Percentiles rank a stretch among this genome's conserved stretches.
Evolutionary conservation across 30 jellyfish, hydroid and myxozoan species (phyloP).

Genomic region (Chrysaora quinquecirrha): DNA sequence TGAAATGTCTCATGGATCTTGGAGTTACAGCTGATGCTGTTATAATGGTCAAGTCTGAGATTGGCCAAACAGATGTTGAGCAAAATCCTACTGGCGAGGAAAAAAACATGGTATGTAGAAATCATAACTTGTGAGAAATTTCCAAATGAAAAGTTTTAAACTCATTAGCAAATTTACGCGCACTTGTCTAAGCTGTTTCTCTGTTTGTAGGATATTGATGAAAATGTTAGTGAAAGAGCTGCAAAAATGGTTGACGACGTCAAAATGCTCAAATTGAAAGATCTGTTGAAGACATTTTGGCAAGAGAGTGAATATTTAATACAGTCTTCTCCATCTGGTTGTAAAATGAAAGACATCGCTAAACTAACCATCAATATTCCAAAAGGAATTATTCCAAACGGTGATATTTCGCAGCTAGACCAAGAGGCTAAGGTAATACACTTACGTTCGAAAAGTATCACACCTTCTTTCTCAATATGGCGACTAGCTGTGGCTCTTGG

Average conservation of each 20-base stretch:
- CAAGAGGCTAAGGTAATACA: conserved; percentile 47
- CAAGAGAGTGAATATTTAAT: conserved; percentile 40
- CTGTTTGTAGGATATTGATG: not conserved
- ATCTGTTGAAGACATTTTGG: conserved; percentile 50
- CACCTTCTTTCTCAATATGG: not conserved
- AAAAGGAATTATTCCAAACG: conserved; percentile 53
- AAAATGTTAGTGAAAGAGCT: not conserved
- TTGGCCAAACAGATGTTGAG: not conserved
- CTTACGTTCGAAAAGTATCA: no score
- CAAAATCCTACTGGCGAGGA: not conserved
- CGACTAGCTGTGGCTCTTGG: no score
- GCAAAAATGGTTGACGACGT: not conserved
- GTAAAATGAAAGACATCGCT: conserved; percentile 61
- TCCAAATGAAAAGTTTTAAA: no score
- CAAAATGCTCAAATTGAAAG: conserved; percentile 2
- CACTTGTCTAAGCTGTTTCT: not conserved
- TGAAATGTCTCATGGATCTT: conserved; percentile 59
- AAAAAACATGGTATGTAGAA: conserved; percentile 8
- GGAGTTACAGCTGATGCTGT: conserved; percentile 71
- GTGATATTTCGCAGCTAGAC: conserved; percentile 28
- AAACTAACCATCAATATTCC: conserved; percentile 43
- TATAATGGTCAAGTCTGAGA: conserved; percentile 62
- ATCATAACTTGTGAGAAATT: no score
- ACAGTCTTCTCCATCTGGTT: conserved; percentile 57
- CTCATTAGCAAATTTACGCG: no score